These are phyloP conservation scores for Epinotia demarniana DNA, from an alignment of 2,888 invertebrate genomes.

Conservation along the genomic window DNA sequence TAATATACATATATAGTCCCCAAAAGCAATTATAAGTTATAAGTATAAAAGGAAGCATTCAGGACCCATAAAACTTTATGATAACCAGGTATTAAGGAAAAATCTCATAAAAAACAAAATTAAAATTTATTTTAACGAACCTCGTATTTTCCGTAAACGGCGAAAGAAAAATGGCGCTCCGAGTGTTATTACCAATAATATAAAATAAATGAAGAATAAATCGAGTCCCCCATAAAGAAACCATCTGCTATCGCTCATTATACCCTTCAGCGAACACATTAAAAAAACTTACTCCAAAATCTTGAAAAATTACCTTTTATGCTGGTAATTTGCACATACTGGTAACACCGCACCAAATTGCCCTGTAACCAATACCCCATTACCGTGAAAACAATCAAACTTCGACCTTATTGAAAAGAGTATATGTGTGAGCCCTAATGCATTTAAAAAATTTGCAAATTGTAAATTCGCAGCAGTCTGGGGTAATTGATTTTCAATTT, in stretches of 20 bases:
- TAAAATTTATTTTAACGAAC: slow-evolving; percentile 4
- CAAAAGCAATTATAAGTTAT: background rate
- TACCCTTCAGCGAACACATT: slow-evolving; percentile 66
- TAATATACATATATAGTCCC: background rate
- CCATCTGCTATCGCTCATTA: slow-evolving; percentile 59
- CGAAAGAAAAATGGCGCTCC: slow-evolving; percentile 9
- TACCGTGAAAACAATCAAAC: slow-evolving; percentile 38
- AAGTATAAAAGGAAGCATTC: background rate
- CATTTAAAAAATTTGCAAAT: slow-evolving; percentile 41
- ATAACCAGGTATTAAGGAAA: background rate
- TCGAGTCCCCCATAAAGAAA: slow-evolving; percentile 34
- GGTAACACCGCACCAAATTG: slow-evolving; percentile 72
- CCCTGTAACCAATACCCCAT: slow-evolving; percentile 53
- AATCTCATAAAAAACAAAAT: slow-evolving; percentile 8
- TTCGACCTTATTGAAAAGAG: slow-evolving; percentile 26
- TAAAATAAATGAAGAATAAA: slow-evolving; percentile 43
- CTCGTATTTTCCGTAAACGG: slow-evolving; percentile 1
- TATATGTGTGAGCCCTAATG: slow-evolving; percentile 36
- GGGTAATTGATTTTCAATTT: slow-evolving; percentile 53
- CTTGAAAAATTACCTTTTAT: slow-evolving; percentile 76
- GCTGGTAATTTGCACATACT: slow-evolving; percentile 77
- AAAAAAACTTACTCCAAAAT: slow-evolving; percentile 65
- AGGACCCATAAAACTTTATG: slow-evolving; percentile 1
- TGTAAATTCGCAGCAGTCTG: slow-evolving; percentile 52
- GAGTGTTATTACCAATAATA: slow-evolving; percentile 40